A percentile compares a stretch with the other conserved stretches of the same genome.
phyloP scores from a whole-genome alignment of 2,113 vertebrate species.

The Pygoscelis antarcticus region DNA sequence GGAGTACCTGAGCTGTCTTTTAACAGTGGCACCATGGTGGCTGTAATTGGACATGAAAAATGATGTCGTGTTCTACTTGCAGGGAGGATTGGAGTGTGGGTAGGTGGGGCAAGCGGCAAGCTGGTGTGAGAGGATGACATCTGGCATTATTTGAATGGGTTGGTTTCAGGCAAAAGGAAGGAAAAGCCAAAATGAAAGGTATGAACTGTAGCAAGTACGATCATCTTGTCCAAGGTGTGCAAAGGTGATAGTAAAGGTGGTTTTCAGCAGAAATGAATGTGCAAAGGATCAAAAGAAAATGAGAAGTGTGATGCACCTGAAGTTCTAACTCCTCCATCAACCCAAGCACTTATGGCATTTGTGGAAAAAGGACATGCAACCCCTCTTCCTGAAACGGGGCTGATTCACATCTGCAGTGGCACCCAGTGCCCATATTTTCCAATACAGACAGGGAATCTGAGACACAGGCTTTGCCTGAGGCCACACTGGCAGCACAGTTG shows the following conservation, averaged over 20 bases:
- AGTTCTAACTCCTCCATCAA: background rate
- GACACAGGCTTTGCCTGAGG: background rate
- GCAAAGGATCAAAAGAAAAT: background rate
- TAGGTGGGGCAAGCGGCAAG: background rate
- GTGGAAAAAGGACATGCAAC: background rate
- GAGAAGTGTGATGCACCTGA: background rate
- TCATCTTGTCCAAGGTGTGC: background rate
- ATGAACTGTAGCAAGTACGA: background rate
- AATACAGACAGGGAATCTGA: background rate
- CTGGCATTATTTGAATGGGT: background rate
- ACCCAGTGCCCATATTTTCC: background rate
- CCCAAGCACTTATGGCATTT: background rate
- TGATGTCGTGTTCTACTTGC: slow-evolving; percentile 42
- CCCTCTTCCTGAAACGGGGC: background rate
- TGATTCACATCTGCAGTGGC: background rate
- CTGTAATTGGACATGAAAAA: slow-evolving; percentile 75
- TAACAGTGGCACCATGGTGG: slow-evolving; percentile 48
- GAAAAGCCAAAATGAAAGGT: background rate
- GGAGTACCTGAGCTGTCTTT: slow-evolving; percentile 68
- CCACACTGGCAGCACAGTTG: background rate
- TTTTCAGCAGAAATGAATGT: background rate
- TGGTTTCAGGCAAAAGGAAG: background rate
- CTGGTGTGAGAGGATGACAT: background rate
- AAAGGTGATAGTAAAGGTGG: background rate
- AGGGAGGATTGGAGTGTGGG: background rate